Evolutionary conservation across 2,113 vertebrate genomes (phyloP).

Genomic region (Syngnathus scovelli): DNA sequence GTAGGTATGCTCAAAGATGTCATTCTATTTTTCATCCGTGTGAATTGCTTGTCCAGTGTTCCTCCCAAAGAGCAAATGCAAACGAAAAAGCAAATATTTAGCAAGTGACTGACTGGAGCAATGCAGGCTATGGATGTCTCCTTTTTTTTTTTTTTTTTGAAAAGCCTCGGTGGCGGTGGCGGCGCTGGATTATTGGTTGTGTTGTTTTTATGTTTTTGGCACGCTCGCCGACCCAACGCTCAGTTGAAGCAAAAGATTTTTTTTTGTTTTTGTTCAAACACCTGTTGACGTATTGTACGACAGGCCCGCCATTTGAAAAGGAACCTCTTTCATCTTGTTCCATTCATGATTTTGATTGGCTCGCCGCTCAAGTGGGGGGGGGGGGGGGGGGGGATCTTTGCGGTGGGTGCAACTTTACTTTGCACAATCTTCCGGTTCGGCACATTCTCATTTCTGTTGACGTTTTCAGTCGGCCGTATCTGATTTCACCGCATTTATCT

Average conservation of each 20-base stretch:
- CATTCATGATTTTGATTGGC: conserved; percentile 65
- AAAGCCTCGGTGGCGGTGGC: not conserved
- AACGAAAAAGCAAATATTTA: conserved; percentile 54
- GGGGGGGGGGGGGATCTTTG: conserved; percentile 36
- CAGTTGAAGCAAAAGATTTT: conserved; percentile 54
- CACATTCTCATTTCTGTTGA: not conserved
- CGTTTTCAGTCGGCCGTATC: conserved; percentile 17
- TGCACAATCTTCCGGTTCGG: conserved; percentile 35
- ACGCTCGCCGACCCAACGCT: conserved; percentile 43
- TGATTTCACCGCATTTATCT: conserved; percentile 16
- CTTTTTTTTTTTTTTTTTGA: conserved; percentile 13
- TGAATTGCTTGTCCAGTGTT: conserved; percentile 3
- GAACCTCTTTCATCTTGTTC: conserved; percentile 68
- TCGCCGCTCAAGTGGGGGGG: conserved; percentile 51
- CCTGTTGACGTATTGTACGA: conserved; percentile 70
- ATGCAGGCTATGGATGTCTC: conserved; percentile 39
- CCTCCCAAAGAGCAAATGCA: conserved; percentile 7
- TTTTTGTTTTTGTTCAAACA: conserved; percentile 73
- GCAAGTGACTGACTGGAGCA: conserved; percentile 43
- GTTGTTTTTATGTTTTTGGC: conserved; percentile 65
- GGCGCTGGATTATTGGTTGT: conserved; percentile 51
- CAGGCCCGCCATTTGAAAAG: conserved; percentile 65
- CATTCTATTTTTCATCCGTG: too few species aligned
- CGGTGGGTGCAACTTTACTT: conserved; percentile 22
- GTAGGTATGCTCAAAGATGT: not conserved